These are phyloP conservation scores for Micromesistius poutassou DNA, from an alignment of 2,797 vertebrate genomes.

Conservation along the genomic window DNA sequence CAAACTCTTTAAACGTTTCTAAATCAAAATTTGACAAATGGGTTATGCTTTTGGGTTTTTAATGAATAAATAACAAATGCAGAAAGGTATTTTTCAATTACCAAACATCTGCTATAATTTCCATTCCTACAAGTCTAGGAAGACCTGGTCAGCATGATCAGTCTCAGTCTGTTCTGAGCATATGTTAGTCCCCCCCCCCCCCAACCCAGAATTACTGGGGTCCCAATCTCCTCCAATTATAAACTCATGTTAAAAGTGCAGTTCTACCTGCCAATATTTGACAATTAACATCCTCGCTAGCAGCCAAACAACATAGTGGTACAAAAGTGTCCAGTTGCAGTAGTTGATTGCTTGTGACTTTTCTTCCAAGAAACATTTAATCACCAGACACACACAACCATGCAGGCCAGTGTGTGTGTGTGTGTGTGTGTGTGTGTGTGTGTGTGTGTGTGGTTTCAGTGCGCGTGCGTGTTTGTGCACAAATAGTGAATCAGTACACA, in stretches of 20 bases:
- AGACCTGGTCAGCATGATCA: conserved; percentile 3
- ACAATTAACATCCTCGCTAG: neutral
- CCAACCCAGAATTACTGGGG: neutral
- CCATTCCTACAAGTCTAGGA: neutral
- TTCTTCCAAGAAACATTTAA: neutral
- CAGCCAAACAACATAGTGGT: neutral
- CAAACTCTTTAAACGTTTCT: neutral
- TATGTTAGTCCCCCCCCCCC: neutral
- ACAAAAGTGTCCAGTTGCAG: conserved; percentile 1
- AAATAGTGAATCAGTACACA: neutral
- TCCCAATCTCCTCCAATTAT: neutral
- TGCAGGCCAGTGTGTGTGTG: too few species aligned
- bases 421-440: too few species aligned
- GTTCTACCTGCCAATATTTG: neutral
- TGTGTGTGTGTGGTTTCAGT: neutral
- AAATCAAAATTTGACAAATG: neutral
- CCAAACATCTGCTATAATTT: conserved; percentile 22
- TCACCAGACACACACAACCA: neutral
- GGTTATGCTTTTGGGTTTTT: neutral
- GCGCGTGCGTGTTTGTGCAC: neutral
- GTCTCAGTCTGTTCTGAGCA: neutral
- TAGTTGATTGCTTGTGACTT: conserved; percentile 1
- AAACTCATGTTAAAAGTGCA: neutral
- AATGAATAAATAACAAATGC: neutral
- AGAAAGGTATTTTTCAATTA: conserved; percentile 23